Evolutionary conservation across 2,797 vertebrate species (phyloP), one percentile per base, ranked within the genome.

Genomic region (Acipenser oxyrinchus): DNA sequence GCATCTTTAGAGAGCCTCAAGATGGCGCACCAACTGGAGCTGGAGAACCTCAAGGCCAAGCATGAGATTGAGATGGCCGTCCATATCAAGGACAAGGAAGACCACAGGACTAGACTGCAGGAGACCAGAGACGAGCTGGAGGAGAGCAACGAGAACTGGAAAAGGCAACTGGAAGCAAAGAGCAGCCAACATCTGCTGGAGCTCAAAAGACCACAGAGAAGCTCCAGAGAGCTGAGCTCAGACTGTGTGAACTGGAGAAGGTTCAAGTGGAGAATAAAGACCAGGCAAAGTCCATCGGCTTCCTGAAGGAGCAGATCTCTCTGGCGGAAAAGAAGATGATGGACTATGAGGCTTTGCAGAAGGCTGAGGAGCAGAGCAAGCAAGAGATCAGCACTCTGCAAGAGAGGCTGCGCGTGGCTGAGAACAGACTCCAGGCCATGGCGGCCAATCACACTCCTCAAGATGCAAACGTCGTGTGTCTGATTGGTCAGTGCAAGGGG

Each of bases 11-110:
- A 98, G 78, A 92, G 93, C 71, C 81, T 95, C 81, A 96, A 90
- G 37, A 37, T 37, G 37, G 37, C 37, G 5, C 37, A 37, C 18
- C 95, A 97, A 76, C 88, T 99, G 65, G 94, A 97, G 82, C 4
- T 92, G 78, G 95, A 97, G 83, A 99, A 95, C 75, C 82, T 97
- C 59, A 95, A 93, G 65, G 92, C 96, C 83, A 96, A 92, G 74
- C 93, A 97, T 0, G 94, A 95, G 80, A 94, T 99, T 1, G 93
- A 98, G 82, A 91, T 85, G 0, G 97, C 94, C 1, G 78, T 98
- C 50, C 86, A 95, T n/a, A 77, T 82, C 76, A 98, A 99, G 75
- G 97, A 99, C 70, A 95, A 91, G 1, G 95, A 97, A 71, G 88
- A 91, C 62, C 87, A 95, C 63, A 80, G 86, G 58, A 2, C 81